Conservation (phyloP, 2,797 vertebrate genomes). For the Sternotherus odoratus region DNA sequence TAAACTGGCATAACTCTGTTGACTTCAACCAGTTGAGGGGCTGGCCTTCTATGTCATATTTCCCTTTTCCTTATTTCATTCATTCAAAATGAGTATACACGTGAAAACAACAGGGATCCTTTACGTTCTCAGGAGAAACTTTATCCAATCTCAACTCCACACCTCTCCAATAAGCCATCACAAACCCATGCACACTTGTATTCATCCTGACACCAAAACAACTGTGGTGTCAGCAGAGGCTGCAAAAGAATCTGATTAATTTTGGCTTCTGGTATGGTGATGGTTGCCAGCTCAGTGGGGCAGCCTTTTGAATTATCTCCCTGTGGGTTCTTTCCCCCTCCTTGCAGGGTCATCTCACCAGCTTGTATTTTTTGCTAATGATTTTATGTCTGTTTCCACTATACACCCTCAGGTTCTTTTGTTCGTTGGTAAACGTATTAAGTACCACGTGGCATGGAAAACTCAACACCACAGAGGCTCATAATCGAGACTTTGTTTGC, state of each 20-base stretch:
- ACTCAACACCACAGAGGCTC: neutral
- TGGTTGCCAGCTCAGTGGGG: constrained; percentile 18
- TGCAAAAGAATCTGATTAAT: constrained; percentile 56
- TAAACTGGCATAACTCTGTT: neutral
- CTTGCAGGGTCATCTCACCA: constrained; percentile 3
- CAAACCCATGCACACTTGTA: neutral
- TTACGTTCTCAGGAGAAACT: neutral
- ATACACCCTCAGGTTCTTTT: rapidly evolving
- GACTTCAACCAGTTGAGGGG: neutral
- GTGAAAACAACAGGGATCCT: neutral
- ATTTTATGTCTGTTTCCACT: constrained; percentile 54
- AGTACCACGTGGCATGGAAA: constrained; percentile 50
- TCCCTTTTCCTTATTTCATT: neutral
- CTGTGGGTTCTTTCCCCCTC: constrained; percentile 28
- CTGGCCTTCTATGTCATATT: neutral
- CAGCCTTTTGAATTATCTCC: constrained; percentile 32
- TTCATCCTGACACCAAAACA: constrained; percentile 56
- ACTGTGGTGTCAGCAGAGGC: constrained; percentile 36
- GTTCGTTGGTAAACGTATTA: neutral
- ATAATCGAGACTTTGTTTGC: constrained; percentile 56
- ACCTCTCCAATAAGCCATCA: neutral
- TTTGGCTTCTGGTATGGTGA: constrained; percentile 21
- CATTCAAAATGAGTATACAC: neutral
- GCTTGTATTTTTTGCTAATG: constrained; percentile 62
- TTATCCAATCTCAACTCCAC: neutral